Base-by-base conservation (phyloP, 2,797 vertebrate genomes). In the Avahi laniger region DNA sequence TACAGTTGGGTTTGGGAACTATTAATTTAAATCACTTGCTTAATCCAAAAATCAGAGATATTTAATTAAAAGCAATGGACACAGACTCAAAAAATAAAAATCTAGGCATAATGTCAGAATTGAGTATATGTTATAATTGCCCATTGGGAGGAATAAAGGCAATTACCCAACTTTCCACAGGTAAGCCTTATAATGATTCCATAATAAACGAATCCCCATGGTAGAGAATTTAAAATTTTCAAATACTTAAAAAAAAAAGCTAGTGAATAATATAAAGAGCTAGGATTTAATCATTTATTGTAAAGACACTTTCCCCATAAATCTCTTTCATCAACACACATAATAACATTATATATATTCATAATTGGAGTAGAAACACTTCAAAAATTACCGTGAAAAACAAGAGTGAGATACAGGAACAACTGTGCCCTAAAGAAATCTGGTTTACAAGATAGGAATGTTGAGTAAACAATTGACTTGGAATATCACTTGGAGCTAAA, bases 231-330 rank as follows among this genome's bases (percentile, higher is more conserved):
- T 81, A 59, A 90, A 52, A 54, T 79, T 92, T 95, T 63, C 9
- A 82, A 93, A 83, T 89, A 82, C 35, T 91, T 81, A 33, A 82
- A 69, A 57, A 70, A 54, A 20, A 52, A 57, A 57, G 28, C n/a
- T 75, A 14, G 30, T 78, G 52, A 91, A 63, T 57, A 92, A 88
- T 13, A 94, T 57, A 65, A 76, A 90, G 22, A 91, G 17, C 17
- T 84, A 94, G 33, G 46, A 95, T 86, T 61, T 95, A 96, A 96
- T 91, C 96, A 93, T 95, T 98, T 96, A 96, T 97, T 89, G 94
- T 43, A 97, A 96, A 35, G 18, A 94, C 65, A 2, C 35, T 63
- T 94, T 76, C 8, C 67, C 82, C 85, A 97, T 87, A 87, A 97
- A 91, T 72, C 43, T 85, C 82, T 95, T 96, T 75, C 78, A 79